phyloP scores from a whole-genome alignment of 30 jellyfish, hydroid and myxozoan species.

The Hydractinia symbiolongicarpus region DNA sequence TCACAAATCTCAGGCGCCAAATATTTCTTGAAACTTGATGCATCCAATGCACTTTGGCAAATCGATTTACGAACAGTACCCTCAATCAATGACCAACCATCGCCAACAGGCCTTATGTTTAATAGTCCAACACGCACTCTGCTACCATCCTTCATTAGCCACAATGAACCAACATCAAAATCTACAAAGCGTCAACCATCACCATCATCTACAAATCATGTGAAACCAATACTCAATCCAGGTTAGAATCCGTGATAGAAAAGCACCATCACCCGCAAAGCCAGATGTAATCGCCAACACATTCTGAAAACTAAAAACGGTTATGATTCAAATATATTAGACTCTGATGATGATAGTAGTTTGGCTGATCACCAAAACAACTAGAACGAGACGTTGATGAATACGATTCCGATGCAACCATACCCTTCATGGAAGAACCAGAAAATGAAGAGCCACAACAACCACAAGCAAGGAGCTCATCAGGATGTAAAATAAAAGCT shows the following conservation, averaged over 20 bases:
- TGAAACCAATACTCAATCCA: conserved; percentile 2
- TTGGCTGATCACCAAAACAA: not conserved
- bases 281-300: conserved; percentile 46
- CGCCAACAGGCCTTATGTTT: conserved; percentile 42
- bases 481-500: conserved; percentile 6
- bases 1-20: conserved; percentile 71
- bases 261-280: conserved; percentile 13
- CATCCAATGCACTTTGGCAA: conserved; percentile 45
- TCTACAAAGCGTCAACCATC: conserved; percentile 12
- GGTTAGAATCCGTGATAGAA: conserved; percentile 29
- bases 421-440: conserved; percentile 7
- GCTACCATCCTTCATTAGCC: conserved; percentile 37
- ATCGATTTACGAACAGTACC: conserved; percentile 30
- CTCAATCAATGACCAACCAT: conserved; percentile 30
- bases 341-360: conserved; percentile 18
- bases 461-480: conserved; percentile 1
- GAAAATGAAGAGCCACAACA: not conserved
- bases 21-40: conserved; percentile 56
- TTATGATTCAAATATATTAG: not conserved
- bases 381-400: not conserved
- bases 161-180: not conserved
- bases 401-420: conserved; percentile 17
- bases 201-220: not conserved
- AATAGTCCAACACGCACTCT: conserved; percentile 45
- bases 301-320: conserved; percentile 19